phyloP scores from a whole-genome alignment of 2,888 invertebrate genomes.

The Apamea crenata region DNA sequence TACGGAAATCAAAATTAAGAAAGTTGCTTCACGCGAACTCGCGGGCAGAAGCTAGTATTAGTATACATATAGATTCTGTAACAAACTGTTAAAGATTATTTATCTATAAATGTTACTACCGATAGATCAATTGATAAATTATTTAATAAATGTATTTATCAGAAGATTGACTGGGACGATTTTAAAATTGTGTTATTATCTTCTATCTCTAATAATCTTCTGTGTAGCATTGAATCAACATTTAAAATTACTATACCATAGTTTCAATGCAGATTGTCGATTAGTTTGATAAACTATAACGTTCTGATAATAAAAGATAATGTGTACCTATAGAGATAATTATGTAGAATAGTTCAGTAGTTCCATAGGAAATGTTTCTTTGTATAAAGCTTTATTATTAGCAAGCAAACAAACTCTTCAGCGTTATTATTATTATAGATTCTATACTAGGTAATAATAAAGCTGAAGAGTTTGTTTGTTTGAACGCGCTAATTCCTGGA shows the following conservation, averaged over 20 bases:
- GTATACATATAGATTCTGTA: neutral
- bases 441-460: too few relatives aligned
- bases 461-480: too few relatives aligned
- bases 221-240: neutral
- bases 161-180: slow-evolving; percentile 5
- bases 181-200: slow-evolving; percentile 1
- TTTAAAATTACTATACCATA: neutral
- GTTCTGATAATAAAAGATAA: neutral
- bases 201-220: neutral
- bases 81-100: slow-evolving; percentile 11
- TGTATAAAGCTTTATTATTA: neutral
- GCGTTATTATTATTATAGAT: too few relatives aligned
- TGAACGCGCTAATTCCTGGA: too few relatives aligned
- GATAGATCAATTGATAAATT: slow-evolving; percentile 14
- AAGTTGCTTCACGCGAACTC: too few relatives aligned
- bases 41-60: too few relatives aligned
- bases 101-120: slow-evolving; percentile 19
- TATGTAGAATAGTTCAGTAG: neutral
- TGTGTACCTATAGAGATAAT: neutral
- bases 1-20: too few relatives aligned
- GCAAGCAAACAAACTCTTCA: too few relatives aligned
- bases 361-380: neutral
- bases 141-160: neutral
- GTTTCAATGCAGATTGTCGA: neutral
- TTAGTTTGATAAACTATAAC: neutral